Conservation (phyloP, 2,888 invertebrate species). For the Actias luna region DNA sequence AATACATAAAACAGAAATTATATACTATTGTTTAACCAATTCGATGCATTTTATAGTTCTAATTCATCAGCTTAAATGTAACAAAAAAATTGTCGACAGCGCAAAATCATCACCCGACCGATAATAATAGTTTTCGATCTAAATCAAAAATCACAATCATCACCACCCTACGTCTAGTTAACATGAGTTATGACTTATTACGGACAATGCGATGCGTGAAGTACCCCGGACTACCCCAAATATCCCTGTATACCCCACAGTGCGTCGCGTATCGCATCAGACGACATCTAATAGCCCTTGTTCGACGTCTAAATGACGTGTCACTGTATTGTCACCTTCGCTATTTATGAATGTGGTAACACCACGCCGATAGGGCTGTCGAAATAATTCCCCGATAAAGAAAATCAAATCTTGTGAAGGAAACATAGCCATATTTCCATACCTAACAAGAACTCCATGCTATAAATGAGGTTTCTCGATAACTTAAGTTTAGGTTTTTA, state of each 20-base stretch:
- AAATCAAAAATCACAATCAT: constrained; percentile 64
- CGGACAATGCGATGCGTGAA: constrained; percentile 29
- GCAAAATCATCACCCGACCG: constrained; percentile 53
- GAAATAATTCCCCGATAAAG: background rate
- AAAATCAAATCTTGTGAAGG: background rate
- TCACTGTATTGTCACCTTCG: constrained; percentile 75
- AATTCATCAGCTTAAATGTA: background rate
- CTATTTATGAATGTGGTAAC: constrained; percentile 67
- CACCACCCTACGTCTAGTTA: constrained; percentile 60
- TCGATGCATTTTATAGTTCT: constrained; percentile 11
- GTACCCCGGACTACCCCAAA: constrained; percentile 28
- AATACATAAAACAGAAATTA: background rate
- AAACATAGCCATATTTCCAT: background rate
- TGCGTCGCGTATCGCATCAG: constrained; percentile 30
- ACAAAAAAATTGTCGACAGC: constrained; percentile 29
- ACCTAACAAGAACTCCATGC: too few relatives aligned
- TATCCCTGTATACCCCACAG: constrained; percentile 29
- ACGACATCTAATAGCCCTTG: constrained; percentile 66
- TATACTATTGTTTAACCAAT: background rate
- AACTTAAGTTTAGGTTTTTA: background rate
- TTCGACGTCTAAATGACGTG: constrained; percentile 68
- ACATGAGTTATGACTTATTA: constrained; percentile 77
- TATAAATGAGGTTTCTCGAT: background rate
- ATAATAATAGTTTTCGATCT: constrained; percentile 63
- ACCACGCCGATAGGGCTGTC: constrained; percentile 33